A percentile compares a stretch with the other conserved stretches of the same genome.
These are phyloP conservation scores for Etia nguti DNA, from an alignment of 2,113 vertebrate species.

Conservation along the genomic window DNA sequence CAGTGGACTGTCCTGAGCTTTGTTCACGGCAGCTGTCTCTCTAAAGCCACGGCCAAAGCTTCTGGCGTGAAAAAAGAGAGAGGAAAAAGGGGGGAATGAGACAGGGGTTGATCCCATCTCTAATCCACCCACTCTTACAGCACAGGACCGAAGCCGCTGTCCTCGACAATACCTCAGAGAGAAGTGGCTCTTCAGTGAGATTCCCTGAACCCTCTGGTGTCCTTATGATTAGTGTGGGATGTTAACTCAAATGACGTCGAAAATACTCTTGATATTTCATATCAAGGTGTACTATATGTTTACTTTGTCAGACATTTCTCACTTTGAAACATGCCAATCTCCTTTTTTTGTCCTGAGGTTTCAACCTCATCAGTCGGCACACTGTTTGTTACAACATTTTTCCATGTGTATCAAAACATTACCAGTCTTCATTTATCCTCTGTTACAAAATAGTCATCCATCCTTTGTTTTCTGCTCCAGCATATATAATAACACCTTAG, in stretches of 20 bases:
- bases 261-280: background rate
- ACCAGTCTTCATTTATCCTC: background rate
- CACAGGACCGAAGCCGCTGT: conserved; percentile 12
- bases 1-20: conserved; percentile 47
- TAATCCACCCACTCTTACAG: conserved; percentile 46
- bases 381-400: background rate
- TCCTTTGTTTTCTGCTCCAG: conserved; percentile 45
- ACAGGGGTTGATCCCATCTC: conserved; percentile 28
- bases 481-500: conserved; percentile 36
- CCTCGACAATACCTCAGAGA: conserved; percentile 33
- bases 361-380: background rate
- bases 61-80: conserved; percentile 1
- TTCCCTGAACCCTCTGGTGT: conserved; percentile 9
- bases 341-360: background rate
- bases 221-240: background rate
- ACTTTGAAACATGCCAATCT: background rate
- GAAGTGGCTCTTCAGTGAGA: conserved; percentile 11
- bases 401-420: background rate
- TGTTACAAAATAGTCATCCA: background rate
- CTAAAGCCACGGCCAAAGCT: conserved; percentile 58
- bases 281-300: background rate
- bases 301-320: background rate
- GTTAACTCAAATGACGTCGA: background rate
- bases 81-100: background rate
- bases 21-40: conserved; percentile 54